These are phyloP conservation scores for Ennomos fuscantarius DNA, from an alignment of 2,888 invertebrate species.

Conservation along the genomic window DNA sequence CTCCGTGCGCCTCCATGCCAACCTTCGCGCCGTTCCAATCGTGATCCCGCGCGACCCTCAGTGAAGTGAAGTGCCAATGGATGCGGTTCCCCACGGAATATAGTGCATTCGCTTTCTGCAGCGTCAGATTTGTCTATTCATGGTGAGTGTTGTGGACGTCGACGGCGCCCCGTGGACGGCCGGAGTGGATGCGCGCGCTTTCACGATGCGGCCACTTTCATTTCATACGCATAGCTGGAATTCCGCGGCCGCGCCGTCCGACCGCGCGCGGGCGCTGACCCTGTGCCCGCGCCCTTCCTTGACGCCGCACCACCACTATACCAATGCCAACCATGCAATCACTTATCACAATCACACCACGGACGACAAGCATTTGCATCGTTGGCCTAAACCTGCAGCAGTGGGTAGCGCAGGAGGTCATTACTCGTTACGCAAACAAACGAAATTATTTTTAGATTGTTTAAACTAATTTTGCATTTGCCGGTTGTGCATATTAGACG, in stretches of 20 bases:
- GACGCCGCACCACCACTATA: constrained; percentile 59
- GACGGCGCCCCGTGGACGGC: constrained; percentile 58
- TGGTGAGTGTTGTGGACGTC: constrained; percentile 71
- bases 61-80: constrained; percentile 82
- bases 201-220: constrained; percentile 84
- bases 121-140: constrained; percentile 80
- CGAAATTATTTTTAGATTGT: constrained; percentile 2
- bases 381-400: background rate
- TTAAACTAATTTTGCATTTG: background rate
- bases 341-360: constrained; percentile 24
- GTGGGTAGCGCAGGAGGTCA: background rate
- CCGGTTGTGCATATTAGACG: no score
- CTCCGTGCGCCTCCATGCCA: constrained; percentile 61
- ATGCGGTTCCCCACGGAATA: constrained; percentile 74
- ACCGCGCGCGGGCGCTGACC: constrained; percentile 83
- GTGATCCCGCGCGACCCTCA: constrained; percentile 67
- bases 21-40: constrained; percentile 50
- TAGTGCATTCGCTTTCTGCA: constrained; percentile 66
- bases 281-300: constrained; percentile 82
- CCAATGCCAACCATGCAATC: constrained; percentile 49
- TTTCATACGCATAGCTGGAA: constrained; percentile 84
- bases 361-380: constrained; percentile 1
- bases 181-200: constrained; percentile 80
- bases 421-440: constrained; percentile 10
- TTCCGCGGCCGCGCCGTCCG: constrained; percentile 78